Base-by-base conservation (phyloP, 2,797 vertebrate species). In the Tauraco hartlaubi region DNA sequence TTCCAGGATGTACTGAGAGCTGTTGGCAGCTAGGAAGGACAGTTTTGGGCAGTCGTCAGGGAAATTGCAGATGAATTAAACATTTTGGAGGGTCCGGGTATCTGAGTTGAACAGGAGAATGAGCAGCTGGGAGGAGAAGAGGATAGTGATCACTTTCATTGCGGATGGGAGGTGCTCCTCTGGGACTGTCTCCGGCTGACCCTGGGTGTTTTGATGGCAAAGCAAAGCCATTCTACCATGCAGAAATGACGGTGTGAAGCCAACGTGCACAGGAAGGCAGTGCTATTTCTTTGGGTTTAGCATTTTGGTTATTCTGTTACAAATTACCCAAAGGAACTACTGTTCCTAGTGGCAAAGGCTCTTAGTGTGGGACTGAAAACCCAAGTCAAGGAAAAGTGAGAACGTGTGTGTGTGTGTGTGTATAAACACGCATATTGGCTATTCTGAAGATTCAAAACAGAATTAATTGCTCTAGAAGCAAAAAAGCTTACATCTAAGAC, bases 211-310 rank as follows among this genome's bases (percentile, higher is more conserved):
- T 85, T 82, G 44, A 63, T 41, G 35, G 35, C 73, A 88, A 95
- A 94, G 83, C 71, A 72, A 92, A 96, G 68, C 76, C 66, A 71
- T 86, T 92, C 77, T 88, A 74, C 69, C 84, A 67, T 15, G 33
- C 54, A 61, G 83, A 95, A 72, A 58, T 52, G 77, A 81, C 5
- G 8, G 48, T 66, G 49, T 58, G 59, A 86, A 88, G 66, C 68
- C 74, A 86, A 82, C 55, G 68, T 2, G 3, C 79, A 75, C 3
- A 20, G 62, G 33, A 94, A 52, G 67, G 26, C 51, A 75, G 39
- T 77, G 37, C 39, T 80, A 19, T 58, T 87, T 78, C 44, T 67
- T 77, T 82, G 51, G 56, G 25, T 73, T 82, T 82, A 90, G 59
- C 66, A 64, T 85, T 92, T 77, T 41, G 33, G 33, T 37, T 74